A percentile compares a stretch with the other conserved stretches of the same genome.
Conservation (phyloP, 2,888 invertebrate genomes). For the Melipona bicolor region DNA sequence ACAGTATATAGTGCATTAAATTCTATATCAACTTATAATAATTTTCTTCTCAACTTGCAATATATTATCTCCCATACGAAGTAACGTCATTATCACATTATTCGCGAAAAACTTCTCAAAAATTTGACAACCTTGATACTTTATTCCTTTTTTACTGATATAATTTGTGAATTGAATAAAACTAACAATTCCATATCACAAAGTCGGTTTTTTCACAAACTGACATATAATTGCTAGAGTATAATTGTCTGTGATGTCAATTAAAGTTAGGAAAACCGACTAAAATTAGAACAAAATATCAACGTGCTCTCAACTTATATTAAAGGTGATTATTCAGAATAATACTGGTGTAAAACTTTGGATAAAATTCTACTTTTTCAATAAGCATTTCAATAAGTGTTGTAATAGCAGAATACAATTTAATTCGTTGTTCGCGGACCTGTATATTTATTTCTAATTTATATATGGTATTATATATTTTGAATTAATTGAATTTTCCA, state of each 20-base stretch:
- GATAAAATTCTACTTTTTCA: constrained; percentile 50
- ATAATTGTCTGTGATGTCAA: constrained; percentile 17
- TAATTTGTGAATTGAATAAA: constrained; percentile 37
- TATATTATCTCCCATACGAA: constrained; percentile 48
- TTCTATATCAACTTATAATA: constrained; percentile 37
- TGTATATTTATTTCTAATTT: constrained; percentile 18
- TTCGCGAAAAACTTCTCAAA: constrained; percentile 43
- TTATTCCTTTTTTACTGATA: constrained; percentile 22
- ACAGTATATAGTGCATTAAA: constrained; percentile 20
- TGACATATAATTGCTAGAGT: constrained; percentile 28
- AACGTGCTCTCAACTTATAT: constrained; percentile 25
- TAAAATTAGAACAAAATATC: constrained; percentile 30
- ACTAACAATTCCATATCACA: constrained; percentile 58
- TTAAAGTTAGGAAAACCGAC: constrained; percentile 40
- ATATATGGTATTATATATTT: constrained; percentile 32
- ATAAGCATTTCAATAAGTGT: constrained; percentile 36
- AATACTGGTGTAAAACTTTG: constrained; percentile 65
- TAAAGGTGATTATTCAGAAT: constrained; percentile 48
- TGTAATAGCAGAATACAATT: constrained; percentile 34
- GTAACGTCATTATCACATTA: constrained; percentile 58
- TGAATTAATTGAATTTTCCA: not conserved
- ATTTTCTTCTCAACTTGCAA: constrained; percentile 49
- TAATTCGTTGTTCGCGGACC: constrained; percentile 20
- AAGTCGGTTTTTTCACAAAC: constrained; percentile 55
- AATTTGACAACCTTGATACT: constrained; percentile 32